These are phyloP conservation scores for Scyliorhinus canicula DNA, from an alignment of 2,797 vertebrate species.

Conservation along the genomic window DNA sequence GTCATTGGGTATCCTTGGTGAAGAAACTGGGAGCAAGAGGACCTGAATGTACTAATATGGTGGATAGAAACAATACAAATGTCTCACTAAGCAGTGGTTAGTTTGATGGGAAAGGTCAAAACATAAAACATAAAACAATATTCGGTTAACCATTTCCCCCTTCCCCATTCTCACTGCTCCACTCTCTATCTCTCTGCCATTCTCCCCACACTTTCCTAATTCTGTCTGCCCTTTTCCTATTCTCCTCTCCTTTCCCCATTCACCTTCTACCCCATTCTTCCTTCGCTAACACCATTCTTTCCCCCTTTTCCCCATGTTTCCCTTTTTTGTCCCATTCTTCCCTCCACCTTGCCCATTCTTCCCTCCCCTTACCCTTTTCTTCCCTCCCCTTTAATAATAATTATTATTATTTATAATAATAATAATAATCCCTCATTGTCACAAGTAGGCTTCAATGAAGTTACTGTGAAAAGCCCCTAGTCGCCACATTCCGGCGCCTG, in stretches of 20 bases:
- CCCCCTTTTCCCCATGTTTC: background rate
- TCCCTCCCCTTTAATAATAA: too few species aligned
- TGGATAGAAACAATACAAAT: background rate
- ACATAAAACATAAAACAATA: background rate
- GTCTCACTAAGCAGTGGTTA: background rate
- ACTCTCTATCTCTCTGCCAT: background rate
- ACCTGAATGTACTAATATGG: background rate
- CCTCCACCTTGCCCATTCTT: too few species aligned
- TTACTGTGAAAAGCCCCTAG: too few species aligned
- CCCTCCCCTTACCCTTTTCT: background rate
- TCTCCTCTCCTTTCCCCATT: background rate
- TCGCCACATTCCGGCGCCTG: too few species aligned
- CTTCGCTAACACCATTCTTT: background rate
- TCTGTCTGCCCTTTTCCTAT: too few species aligned
- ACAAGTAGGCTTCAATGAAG: too few species aligned
- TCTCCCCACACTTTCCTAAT: background rate
- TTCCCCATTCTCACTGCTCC: background rate
- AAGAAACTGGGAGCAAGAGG: background rate
- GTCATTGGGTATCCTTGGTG: background rate
- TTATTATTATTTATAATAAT: too few species aligned
- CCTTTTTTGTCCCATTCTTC: background rate
- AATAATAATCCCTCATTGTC: too few species aligned
- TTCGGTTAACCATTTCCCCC: background rate
- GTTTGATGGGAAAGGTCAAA: background rate
- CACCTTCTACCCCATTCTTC: background rate